Evolutionary conservation across 2,113 vertebrate species (phyloP).

Genomic region (Fulmarus glacialis): DNA sequence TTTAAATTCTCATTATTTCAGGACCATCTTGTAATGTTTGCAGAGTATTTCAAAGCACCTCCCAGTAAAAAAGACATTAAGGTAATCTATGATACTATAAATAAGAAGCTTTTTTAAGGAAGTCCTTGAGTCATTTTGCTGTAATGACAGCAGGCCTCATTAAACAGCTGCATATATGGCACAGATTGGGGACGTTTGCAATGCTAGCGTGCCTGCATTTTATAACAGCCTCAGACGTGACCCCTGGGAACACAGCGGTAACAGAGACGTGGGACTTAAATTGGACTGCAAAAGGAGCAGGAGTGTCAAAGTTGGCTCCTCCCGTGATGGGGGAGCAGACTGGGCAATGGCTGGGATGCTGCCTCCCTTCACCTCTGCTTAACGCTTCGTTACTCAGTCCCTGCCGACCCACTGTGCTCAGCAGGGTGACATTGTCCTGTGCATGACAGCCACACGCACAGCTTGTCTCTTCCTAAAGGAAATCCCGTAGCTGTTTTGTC

Average conservation of each 20-base stretch:
- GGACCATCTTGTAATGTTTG: background rate
- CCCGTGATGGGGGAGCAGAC: background rate
- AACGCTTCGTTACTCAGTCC: background rate
- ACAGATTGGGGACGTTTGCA: background rate
- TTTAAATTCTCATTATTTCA: conserved; percentile 17
- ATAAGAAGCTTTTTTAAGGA: conserved; percentile 41
- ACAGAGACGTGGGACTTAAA: background rate
- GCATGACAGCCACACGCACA: background rate
- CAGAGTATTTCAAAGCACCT: conserved; percentile 29
- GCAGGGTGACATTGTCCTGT: background rate
- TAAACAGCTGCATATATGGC: conserved; percentile 40
- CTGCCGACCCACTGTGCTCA: background rate
- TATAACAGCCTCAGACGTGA: background rate
- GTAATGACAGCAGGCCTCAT: conserved; percentile 57
- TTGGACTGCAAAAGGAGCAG: background rate
- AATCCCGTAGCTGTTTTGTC: background rate
- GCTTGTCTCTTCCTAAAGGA: background rate
- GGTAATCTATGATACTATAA: conserved; percentile 45
- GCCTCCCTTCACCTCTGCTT: background rate
- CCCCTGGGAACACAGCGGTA: background rate
- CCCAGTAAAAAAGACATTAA: conserved; percentile 26
- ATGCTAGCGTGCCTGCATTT: background rate
- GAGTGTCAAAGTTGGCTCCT: background rate
- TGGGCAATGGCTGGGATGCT: background rate
- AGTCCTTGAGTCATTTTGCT: conserved; percentile 45